These are phyloP conservation scores for Cryptomyrus ogoouensis DNA, from an alignment of 2,113 vertebrate genomes.

Conservation along the genomic window DNA sequence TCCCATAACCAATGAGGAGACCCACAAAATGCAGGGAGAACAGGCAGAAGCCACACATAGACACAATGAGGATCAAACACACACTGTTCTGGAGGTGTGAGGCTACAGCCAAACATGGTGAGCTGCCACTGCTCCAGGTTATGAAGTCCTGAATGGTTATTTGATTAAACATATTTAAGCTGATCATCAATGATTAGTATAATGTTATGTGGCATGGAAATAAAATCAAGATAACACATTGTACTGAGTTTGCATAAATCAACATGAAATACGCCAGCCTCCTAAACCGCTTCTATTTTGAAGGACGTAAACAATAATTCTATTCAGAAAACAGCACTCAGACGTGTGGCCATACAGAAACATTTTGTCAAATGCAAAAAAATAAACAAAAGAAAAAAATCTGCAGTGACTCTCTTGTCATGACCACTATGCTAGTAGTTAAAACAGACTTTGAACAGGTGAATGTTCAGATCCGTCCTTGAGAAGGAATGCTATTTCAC, in stretches of 20 bases:
- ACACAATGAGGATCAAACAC: background rate
- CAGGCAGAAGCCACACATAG: background rate
- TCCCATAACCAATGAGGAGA: background rate
- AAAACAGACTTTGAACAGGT: background rate
- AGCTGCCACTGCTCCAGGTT: background rate
- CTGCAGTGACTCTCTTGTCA: background rate
- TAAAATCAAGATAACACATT: background rate
- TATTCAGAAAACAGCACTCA: background rate
- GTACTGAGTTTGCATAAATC: background rate
- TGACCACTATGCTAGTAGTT: background rate
- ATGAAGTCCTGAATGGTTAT: background rate
- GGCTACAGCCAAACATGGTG: background rate
- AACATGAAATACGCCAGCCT: background rate
- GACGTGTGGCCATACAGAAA: background rate
- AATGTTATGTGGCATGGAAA: background rate
- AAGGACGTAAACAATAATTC: background rate
- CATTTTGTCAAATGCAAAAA: background rate
- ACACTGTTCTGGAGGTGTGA: background rate
- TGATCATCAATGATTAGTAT: background rate
- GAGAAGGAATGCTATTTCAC: background rate
- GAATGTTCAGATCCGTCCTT: background rate
- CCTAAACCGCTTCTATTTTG: background rate
- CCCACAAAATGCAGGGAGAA: background rate
- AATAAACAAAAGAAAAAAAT: background rate
- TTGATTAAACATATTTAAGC: background rate